These are phyloP conservation scores for Chrysomela aeneicollis DNA, from an alignment of 2,888 invertebrate species.

Conservation along the genomic window DNA sequence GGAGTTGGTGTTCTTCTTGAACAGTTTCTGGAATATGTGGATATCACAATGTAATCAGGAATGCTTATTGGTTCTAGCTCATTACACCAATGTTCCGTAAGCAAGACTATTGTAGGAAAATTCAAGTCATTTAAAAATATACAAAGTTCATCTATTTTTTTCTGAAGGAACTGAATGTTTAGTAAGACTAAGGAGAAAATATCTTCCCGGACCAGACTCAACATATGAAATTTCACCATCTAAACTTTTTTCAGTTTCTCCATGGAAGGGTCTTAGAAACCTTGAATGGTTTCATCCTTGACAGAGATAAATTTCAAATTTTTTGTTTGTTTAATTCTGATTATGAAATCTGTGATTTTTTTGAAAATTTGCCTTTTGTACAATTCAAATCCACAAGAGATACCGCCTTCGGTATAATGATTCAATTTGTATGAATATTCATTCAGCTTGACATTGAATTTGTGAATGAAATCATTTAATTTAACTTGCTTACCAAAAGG, in stretches of 20 bases:
- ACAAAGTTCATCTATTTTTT: conserved; percentile 2
- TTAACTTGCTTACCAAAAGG: background rate
- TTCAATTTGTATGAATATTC: background rate
- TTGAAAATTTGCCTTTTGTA: background rate
- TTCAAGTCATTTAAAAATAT: background rate
- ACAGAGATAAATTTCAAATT: background rate
- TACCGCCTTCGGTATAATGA: background rate
- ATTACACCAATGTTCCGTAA: conserved; percentile 9
- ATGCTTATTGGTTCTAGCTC: background rate
- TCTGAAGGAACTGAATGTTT: background rate
- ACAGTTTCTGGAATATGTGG: background rate
- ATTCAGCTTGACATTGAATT: background rate
- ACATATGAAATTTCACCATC: too few species aligned
- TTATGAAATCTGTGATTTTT: background rate
- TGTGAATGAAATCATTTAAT: background rate
- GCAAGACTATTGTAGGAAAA: conserved; percentile 1
- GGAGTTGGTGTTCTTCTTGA: too few species aligned
- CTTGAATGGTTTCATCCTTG: too few species aligned
- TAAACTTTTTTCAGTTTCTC: conserved; percentile 3
- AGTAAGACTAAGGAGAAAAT: conserved; percentile 4
- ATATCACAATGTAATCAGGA: background rate
- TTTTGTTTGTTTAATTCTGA: background rate
- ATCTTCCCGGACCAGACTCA: too few species aligned
- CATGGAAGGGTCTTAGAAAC: too few species aligned
- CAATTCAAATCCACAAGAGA: conserved; percentile 1